Base-by-base conservation (phyloP, 1,140 invertebrate species). In the Copidosoma floridanum region DNA sequence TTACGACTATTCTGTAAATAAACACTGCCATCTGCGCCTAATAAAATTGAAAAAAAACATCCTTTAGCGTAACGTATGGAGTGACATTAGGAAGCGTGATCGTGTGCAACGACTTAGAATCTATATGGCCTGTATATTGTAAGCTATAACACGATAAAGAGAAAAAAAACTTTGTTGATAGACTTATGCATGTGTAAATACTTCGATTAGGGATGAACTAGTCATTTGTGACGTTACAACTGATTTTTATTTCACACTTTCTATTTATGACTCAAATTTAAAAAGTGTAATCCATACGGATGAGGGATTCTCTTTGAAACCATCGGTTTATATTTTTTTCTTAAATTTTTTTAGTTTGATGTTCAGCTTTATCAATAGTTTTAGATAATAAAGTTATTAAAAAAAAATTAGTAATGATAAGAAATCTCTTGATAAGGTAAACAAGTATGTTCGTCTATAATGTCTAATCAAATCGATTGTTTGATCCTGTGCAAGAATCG, bases 21-120 rank as follows among this genome's bases (percentile, higher is more conserved):
- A 53, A 68, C 2, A 71, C 4, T 35, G 64, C 70, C 66, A 63
- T 71, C 60, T 68, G 65, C 63, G 65, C 65, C 67, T 59, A 57
- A 67, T 70, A 61, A 66, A 65, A 65, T 59, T 71, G 56, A 65
- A 67, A 65, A 57, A 59, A 71, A 55, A 63, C 71, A 57, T 51
- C 67, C 67, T 64, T 55, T 64, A 65, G 61, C 62, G 32, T 64
- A 65, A 47, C 21, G 37, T 12, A 20, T n/a, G 41, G 44, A 55
- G 37, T 54, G 57, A 38, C 29, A 8, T 32, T 32, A 32, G 41
- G 18, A 46, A 71, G 55, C 60, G 48, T 72, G 74, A 77, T 65
- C 63, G 75, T 75, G 75, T 78, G 77, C 76, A 78, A 78, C 75
- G 76, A 78, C 62, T 67, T 78, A 77, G 74, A 35, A 69, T 69